These are phyloP conservation scores for Lepus townsendii DNA, from an alignment of 2,797 vertebrate species.

Conservation along the genomic window DNA sequence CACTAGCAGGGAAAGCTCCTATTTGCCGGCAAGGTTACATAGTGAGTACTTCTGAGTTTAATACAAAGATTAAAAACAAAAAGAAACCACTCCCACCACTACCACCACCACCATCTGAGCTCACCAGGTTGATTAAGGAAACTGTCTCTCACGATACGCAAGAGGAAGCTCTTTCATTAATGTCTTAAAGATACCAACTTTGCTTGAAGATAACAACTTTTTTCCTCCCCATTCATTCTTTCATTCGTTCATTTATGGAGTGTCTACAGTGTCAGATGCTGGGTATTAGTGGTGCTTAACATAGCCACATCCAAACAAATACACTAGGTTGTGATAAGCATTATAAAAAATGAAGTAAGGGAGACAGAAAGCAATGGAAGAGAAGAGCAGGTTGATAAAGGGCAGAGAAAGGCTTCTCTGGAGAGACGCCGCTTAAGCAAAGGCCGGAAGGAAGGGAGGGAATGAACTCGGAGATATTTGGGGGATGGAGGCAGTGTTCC, in stretches of 20 bases:
- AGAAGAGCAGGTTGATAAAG: neutral
- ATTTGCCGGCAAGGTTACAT: conserved; percentile 64
- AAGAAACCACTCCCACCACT: conserved; percentile 12
- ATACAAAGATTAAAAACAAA: conserved; percentile 68
- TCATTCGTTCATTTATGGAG: neutral
- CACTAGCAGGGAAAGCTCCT: conserved; percentile 29
- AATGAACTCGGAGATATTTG: neutral
- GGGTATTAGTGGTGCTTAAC: neutral
- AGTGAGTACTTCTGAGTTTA: conserved; percentile 57
- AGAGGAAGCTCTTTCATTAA: conserved; percentile 5
- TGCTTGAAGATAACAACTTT: neutral
- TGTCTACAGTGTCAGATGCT: neutral
- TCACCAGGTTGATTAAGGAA: conserved; percentile 5
- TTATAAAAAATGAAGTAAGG: neutral
- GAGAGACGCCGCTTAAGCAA: conserved; percentile 26
- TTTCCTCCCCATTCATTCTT: neutral
- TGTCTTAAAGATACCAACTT: neutral
- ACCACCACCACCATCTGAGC: neutral
- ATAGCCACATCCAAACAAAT: conserved; percentile 20
- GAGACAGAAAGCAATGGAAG: neutral
- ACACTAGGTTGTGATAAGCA: neutral
- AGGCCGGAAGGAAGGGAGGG: neutral
- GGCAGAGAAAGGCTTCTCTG: neutral
- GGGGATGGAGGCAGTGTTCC: neutral
- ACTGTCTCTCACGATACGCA: conserved; percentile 12